These are phyloP conservation scores for Chondrosia reniformis DNA, from an alignment of 37 sponge, comb jelly and placozoan genomes.

Conservation along the genomic window DNA sequence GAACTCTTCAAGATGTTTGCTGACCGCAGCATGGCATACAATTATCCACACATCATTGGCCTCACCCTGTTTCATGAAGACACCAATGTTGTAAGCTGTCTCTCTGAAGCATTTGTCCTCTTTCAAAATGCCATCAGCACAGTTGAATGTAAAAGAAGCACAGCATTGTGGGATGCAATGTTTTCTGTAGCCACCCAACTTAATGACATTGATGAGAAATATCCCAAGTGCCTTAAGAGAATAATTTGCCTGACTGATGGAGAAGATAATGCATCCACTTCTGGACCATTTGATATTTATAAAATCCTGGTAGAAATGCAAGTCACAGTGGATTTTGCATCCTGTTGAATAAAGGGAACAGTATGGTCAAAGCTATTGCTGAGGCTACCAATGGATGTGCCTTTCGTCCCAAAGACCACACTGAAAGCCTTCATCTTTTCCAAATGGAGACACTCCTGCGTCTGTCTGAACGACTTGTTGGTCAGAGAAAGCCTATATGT, in stretches of 20 bases:
- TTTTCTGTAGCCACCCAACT: conserved; percentile 21
- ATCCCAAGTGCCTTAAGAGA: conserved; percentile 25
- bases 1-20: conserved; percentile 44
- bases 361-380: conserved; percentile 22
- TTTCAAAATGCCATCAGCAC: conserved; percentile 16
- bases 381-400: conserved; percentile 32
- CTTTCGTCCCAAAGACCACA: conserved; percentile 22
- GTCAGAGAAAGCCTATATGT: neutral
- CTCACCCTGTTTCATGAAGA: conserved; percentile 21
- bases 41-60: conserved; percentile 34
- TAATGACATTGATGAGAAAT: neutral
- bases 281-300: conserved; percentile 1
- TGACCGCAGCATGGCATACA: conserved; percentile 31
- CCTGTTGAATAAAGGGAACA: conserved; percentile 13
- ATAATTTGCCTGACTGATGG: conserved; percentile 44
- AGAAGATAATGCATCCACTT: conserved; percentile 28
- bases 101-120: conserved; percentile 18
- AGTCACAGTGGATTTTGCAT: conserved; percentile 21
- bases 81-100: conserved; percentile 9
- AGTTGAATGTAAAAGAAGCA: neutral
- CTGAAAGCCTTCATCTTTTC: conserved; percentile 34
- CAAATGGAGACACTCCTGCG: conserved; percentile 37
- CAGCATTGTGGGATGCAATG: conserved; percentile 30
- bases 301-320: conserved; percentile 7
- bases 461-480: neutral